Base-by-base conservation (phyloP, 2,113 vertebrate genomes). In the Gambusia holbrooki region DNA sequence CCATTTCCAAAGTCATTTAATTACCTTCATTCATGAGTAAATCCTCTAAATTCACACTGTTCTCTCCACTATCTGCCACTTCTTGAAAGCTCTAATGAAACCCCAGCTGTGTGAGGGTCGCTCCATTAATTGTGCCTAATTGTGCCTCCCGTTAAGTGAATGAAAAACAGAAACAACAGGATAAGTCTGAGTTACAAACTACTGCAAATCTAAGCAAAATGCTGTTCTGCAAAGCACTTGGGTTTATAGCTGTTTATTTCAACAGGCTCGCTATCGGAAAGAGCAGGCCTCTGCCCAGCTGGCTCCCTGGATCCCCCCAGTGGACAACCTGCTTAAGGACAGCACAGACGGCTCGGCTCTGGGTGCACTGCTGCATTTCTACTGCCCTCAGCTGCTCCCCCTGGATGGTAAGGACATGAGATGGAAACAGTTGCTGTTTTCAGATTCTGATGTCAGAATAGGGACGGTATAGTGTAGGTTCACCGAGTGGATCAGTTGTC, bases 261-360 rank as follows among this genome's bases (percentile, higher is more conserved):
- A 10, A 4, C 81, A 99, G 98, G 96, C 97, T 45, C 96, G 97
- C 74, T 99, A 99, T 71, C 95, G 98, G 87, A 99, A 97, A 85
- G 98, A 99, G 76, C 98, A 96, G 73, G 92, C 95, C 0, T 73
- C 96, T 22, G 92, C 95, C 74, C 97, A 95, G 77, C 93, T 93
- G 22, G 89, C 95, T 86, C 97, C 96, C 35, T 99, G 97, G 94
- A 97, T 99, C 91, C 97, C 97, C 1, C 30, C 95, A 76, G 96
- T 99, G 89, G 97, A 97, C 90, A 98, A 98, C 82, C 93, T 99
- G 81, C 87, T 99, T 86, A 98, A 99, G 87, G 98, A 99, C 90
- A 96, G 95, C 80, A 94, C 95, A 13, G 97, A 99, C 64, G 98
- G 98, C 72, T 97, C 96, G 7, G 97, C 97, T 8, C 72, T 99